These are phyloP conservation scores for Eptatretus burgeri DNA, from an alignment of 2,113 vertebrate genomes.

Conservation along the genomic window DNA sequence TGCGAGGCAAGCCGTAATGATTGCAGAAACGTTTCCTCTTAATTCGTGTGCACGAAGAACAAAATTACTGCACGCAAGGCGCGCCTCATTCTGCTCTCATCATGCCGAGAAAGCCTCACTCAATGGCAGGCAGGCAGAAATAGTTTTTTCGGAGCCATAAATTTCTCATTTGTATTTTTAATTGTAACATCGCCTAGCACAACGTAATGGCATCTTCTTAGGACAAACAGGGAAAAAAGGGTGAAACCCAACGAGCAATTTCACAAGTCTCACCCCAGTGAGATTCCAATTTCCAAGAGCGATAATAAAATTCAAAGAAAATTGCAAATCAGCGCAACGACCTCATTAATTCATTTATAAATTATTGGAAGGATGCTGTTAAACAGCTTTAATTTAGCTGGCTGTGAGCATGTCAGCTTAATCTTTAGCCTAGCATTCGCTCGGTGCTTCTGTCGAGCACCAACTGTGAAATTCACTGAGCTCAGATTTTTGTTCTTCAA, in stretches of 20 bases:
- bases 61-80: too few species aligned
- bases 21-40: too few species aligned
- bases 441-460: too few species aligned
- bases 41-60: too few species aligned
- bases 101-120: too few species aligned
- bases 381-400: slow-evolving; percentile 3
- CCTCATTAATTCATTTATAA: slow-evolving; percentile 6
- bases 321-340: slow-evolving; percentile 6
- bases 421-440: too few species aligned
- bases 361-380: slow-evolving; percentile 6
- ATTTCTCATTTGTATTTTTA: slow-evolving; percentile 5
- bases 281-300: slow-evolving; percentile 6
- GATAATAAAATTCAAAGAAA: slow-evolving; percentile 5
- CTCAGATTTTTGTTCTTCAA: too few species aligned
- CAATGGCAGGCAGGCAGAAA: background rate
- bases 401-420: too few species aligned
- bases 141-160: slow-evolving; percentile 6
- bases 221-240: background rate
- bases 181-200: background rate
- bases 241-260: slow-evolving; percentile 5
- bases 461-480: too few species aligned
- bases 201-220: too few species aligned
- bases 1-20: too few species aligned
- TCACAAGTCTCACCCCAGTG: slow-evolving; percentile 6
- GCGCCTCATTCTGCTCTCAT: too few species aligned